Evolutionary conservation across 1,140 invertebrate species (phyloP).

Genomic region (Drosophila santomea): DNA sequence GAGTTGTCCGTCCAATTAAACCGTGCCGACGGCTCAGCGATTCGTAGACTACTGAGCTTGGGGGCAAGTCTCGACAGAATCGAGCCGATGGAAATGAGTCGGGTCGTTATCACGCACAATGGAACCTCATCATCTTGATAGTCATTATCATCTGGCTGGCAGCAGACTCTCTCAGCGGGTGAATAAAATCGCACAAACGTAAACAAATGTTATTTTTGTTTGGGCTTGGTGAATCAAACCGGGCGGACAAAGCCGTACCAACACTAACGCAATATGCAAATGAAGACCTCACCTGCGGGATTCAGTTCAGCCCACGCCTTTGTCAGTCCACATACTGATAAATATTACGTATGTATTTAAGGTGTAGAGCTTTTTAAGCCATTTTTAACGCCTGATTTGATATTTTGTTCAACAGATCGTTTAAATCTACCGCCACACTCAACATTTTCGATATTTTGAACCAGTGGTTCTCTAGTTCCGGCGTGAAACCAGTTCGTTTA

Average conservation of each 20-base stretch:
- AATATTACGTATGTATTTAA: no score
- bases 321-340: neutral
- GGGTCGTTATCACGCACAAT: slow-evolving; percentile 54
- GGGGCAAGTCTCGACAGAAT: slow-evolving; percentile 27
- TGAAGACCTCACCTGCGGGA: neutral
- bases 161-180: slow-evolving; percentile 13
- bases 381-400: neutral
- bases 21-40: slow-evolving; percentile 22
- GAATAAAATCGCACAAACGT: slow-evolving; percentile 14
- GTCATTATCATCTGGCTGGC: slow-evolving; percentile 6
- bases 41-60: slow-evolving; percentile 49
- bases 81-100: slow-evolving; percentile 35
- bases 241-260: slow-evolving; percentile 3
- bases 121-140: slow-evolving; percentile 12
- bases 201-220: slow-evolving; percentile 42
- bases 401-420: neutral
- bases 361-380: neutral
- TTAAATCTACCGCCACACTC: slow-evolving; percentile 2
- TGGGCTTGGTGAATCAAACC: slow-evolving; percentile 28
- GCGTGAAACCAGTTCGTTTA: neutral
- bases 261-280: slow-evolving; percentile 11
- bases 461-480: neutral
- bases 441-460: neutral
- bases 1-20: slow-evolving; percentile 11
- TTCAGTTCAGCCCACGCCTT: neutral